Conservation (phyloP, 2,888 invertebrate species). For the Drosophila flavopinicola region DNA sequence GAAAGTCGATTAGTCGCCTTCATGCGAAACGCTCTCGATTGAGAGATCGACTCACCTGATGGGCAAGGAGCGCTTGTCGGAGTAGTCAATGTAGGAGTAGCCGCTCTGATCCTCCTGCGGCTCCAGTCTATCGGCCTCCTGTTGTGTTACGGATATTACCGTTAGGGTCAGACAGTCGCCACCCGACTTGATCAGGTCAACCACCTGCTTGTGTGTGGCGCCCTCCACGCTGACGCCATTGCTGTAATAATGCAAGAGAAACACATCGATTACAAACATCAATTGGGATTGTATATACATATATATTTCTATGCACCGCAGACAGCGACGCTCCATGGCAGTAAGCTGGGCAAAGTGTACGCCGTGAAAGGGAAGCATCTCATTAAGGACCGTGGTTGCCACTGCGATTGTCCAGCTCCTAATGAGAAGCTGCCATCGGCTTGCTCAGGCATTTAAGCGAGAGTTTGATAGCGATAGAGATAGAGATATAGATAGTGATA, state of each 20-base stretch:
- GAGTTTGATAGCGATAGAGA: background rate
- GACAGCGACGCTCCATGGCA: slow-evolving; percentile 65
- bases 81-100: slow-evolving; percentile 94
- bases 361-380: slow-evolving; percentile 82
- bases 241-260: too few species aligned
- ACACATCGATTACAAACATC: background rate
- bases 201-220: slow-evolving; percentile 99
- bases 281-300: too few species aligned
- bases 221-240: slow-evolving; percentile 99
- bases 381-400: background rate
- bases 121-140: slow-evolving; percentile 94
- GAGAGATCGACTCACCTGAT: slow-evolving; percentile 85
- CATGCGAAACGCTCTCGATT: too few species aligned
- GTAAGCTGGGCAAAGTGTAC: slow-evolving; percentile 75
- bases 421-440: slow-evolving; percentile 16
- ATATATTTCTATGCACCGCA: slow-evolving; percentile 65
- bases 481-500: background rate
- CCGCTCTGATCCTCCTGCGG: slow-evolving; percentile 91
- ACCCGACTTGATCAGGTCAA: slow-evolving; percentile 99
- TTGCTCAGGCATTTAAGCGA: slow-evolving; percentile 45
- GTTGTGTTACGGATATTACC: slow-evolving; percentile 97
- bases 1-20: too few species aligned
- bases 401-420: slow-evolving; percentile 7
- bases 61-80: slow-evolving; percentile 95
- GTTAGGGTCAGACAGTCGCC: slow-evolving; percentile 98